A percentile compares a stretch with the other conserved stretches of the same genome.
phyloP scores from a whole-genome alignment of 1,140 invertebrate species.

The Bilobella aurantiaca region DNA sequence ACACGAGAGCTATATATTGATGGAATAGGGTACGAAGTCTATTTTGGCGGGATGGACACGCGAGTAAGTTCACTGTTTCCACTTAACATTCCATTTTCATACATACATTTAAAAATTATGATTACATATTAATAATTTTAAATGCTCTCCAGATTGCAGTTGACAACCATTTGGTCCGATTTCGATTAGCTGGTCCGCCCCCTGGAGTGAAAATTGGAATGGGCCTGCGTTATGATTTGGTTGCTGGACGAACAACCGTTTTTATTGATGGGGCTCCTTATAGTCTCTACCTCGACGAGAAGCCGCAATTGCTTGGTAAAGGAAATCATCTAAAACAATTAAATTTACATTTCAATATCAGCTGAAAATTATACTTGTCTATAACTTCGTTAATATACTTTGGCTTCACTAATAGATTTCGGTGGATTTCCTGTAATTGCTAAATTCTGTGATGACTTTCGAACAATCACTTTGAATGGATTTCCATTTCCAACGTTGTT shows the following conservation, averaged over 20 bases:
- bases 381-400: constrained; percentile 34
- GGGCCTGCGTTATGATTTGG: constrained; percentile 55
- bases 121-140: no score
- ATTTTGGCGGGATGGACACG: constrained; percentile 80
- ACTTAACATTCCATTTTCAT: no score
- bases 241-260: constrained; percentile 69
- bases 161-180: constrained; percentile 58
- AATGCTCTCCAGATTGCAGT: constrained; percentile 40
- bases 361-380: no score
- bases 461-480: constrained; percentile 70
- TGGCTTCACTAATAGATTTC: constrained; percentile 61
- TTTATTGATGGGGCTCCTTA: constrained; percentile 69
- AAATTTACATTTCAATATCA: no score
- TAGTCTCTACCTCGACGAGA: constrained; percentile 73
- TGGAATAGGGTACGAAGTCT: constrained; percentile 72
- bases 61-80: constrained; percentile 56
- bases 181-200: constrained; percentile 74
- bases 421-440: constrained; percentile 62
- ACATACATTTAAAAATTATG: no score
- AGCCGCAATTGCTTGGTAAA: constrained; percentile 55
- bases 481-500: constrained; percentile 67
- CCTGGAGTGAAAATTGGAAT: constrained; percentile 54
- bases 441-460: constrained; percentile 64
- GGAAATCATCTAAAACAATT: no score
- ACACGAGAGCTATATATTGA: constrained; percentile 85